Evolutionary conservation across 1,140 invertebrate genomes (phyloP).

Genomic region (Manduca sexta): DNA sequence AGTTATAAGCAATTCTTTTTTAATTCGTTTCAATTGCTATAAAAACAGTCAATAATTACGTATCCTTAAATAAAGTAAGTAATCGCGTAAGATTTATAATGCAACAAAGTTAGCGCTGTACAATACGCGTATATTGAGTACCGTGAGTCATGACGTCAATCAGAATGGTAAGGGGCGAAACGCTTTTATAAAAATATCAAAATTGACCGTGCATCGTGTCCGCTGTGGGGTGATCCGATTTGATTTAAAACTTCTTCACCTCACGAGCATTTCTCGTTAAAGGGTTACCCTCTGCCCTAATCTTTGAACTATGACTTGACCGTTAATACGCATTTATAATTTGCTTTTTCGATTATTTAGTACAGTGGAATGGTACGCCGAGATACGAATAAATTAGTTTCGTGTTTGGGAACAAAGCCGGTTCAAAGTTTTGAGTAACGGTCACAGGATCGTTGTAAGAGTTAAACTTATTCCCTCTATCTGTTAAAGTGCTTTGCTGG

Average conservation of each 20-base stretch:
- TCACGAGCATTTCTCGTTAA: constrained; percentile 43
- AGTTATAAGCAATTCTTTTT: no score
- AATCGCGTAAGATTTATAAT: no score
- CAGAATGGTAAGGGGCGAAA: constrained; percentile 20
- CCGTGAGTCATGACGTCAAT: constrained; percentile 3
- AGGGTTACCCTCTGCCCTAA: constrained; percentile 70
- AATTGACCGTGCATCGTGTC: constrained; percentile 51
- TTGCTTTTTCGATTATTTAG: constrained; percentile 69
- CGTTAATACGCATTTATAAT: constrained; percentile 73
- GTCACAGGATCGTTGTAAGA: constrained; percentile 53
- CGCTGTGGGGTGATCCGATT: constrained; percentile 43
- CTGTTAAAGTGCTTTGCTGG: constrained; percentile 30
- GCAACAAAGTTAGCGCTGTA: no score
- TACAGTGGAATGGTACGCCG: constrained; percentile 47
- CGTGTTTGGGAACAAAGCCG: constrained; percentile 67
- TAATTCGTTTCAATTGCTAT: no score
- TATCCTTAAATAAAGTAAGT: no score
- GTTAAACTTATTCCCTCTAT: constrained; percentile 48
- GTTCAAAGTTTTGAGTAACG: constrained; percentile 54
- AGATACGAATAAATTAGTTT: constrained; percentile 72
- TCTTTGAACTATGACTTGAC: constrained; percentile 73
- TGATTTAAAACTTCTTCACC: constrained; percentile 67
- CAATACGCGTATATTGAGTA: no score
- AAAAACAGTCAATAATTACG: neutral
- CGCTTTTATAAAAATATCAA: constrained; percentile 54